Evolutionary conservation across 2,888 invertebrate species (phyloP).

Genomic region (Napeogenes inachia): DNA sequence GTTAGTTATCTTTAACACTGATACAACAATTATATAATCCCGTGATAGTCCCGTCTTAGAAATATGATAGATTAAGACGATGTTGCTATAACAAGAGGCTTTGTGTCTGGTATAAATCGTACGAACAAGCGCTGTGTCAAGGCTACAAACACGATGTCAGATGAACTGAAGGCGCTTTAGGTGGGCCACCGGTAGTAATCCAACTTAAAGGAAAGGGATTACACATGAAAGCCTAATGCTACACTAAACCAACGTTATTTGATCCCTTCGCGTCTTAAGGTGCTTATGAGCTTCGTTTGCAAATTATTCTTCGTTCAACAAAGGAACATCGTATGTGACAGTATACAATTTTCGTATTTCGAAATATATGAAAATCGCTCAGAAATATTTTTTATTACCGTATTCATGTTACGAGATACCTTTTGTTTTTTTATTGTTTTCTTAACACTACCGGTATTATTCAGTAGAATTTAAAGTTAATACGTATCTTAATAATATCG

Average conservation of each 20-base stretch:
- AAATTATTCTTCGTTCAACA: conserved; percentile 62
- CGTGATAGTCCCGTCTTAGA: conserved; percentile 2
- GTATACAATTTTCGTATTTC: conserved; percentile 37
- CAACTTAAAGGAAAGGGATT: conserved; percentile 65
- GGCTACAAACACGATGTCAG: conserved; percentile 56
- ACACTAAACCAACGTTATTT: conserved; percentile 55
- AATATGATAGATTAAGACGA: conserved; percentile 21
- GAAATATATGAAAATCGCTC: conserved; percentile 27
- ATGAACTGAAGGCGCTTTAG: conserved; percentile 56
- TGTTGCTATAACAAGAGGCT: conserved; percentile 37
- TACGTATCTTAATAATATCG: too few species aligned
- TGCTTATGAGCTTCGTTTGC: conserved; percentile 48
- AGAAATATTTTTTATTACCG: too few species aligned
- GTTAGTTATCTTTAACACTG: too few species aligned
- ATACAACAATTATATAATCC: conserved; percentile 6
- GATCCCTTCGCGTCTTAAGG: conserved; percentile 53
- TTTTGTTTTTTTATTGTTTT: too few species aligned
- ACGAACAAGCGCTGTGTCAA: conserved; percentile 48
- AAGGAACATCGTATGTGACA: conserved; percentile 48
- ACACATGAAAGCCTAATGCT: conserved; percentile 62
- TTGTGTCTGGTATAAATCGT: conserved; percentile 47
- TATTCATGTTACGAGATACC: too few species aligned
- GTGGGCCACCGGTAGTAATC: conserved; percentile 59
- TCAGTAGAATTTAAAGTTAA: too few species aligned
- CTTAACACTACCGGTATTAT: too few species aligned